Conservation (phyloP, 2,113 vertebrate species). For the Pseudopipra pipra region DNA sequence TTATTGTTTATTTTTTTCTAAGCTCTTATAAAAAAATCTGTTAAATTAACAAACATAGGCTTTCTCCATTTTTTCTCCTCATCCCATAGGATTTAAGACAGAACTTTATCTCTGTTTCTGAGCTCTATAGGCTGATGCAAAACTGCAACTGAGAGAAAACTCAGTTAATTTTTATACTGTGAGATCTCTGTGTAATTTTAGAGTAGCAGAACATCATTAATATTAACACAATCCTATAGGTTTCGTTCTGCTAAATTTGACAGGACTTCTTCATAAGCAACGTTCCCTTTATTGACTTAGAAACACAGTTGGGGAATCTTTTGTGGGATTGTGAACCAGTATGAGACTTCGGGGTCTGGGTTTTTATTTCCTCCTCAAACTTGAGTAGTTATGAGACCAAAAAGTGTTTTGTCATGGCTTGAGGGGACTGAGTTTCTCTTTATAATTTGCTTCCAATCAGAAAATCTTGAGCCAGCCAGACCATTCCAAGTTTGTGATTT, state of each 20-base stretch:
- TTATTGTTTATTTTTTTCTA: not conserved
- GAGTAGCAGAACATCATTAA: not conserved
- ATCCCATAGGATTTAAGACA: not conserved
- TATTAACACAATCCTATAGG: not conserved
- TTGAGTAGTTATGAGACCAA: not conserved
- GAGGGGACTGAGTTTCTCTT: not conserved
- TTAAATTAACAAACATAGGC: not conserved
- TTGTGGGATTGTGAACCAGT: not conserved
- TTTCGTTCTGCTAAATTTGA: not conserved
- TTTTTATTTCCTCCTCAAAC: not conserved
- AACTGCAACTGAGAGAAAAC: not conserved
- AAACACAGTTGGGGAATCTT: not conserved
- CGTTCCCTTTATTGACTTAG: not conserved
- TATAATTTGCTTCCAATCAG: not conserved
- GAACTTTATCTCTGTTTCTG: not conserved
- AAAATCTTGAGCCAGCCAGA: slow-evolving; percentile 27
- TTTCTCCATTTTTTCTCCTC: not conserved
- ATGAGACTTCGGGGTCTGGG: not conserved
- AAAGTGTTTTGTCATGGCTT: slow-evolving; percentile 8
- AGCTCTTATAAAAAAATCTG: not conserved
- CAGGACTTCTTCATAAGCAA: not conserved
- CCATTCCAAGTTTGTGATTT: slow-evolving; percentile 29
- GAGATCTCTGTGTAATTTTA: not conserved
- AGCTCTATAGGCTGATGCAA: not conserved
- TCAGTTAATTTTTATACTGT: not conserved